Percentiles rank a stretch among this genome's conserved stretches.
Conservation (phyloP, 1,140 invertebrate species). For the Conopomorpha cramerella region DNA sequence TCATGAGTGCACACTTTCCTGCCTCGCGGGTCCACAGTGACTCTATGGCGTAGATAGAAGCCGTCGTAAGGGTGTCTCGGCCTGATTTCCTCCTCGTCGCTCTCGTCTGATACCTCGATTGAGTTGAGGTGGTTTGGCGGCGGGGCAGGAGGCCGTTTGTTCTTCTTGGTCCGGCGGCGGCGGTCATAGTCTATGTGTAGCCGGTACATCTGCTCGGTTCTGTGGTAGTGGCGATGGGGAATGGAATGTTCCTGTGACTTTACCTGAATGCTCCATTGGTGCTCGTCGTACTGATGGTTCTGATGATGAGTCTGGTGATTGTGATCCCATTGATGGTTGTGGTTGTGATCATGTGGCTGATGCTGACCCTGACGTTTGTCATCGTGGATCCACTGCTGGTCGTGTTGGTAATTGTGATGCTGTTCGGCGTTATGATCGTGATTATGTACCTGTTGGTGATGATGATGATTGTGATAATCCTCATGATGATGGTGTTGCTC, state of each 20-base stretch:
- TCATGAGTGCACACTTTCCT: constrained; percentile 48
- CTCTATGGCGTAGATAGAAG: constrained; percentile 47
- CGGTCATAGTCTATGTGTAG: constrained; percentile 21
- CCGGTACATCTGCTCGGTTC: constrained; percentile 4
- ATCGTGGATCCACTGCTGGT: constrained; percentile 4
- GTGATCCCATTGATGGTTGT: neutral
- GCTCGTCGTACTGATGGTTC: constrained; percentile 3
- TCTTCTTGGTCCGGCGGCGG: constrained; percentile 3
- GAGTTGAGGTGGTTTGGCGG: no score
- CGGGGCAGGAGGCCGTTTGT: constrained; percentile 4
- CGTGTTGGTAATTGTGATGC: constrained; percentile 6
- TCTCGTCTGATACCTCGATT: constrained; percentile 1
- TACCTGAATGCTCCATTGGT: constrained; percentile 4
- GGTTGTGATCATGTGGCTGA: neutral
- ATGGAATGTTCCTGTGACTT: constrained; percentile 1
- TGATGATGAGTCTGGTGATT: constrained; percentile 5
- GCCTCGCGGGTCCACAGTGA: constrained; percentile 37
- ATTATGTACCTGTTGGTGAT: constrained; percentile 7
- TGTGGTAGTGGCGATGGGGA: constrained; percentile 4
- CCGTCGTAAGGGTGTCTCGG: constrained; percentile 55
- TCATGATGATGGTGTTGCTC: neutral
- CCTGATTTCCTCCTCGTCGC: constrained; percentile 29
- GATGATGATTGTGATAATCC: neutral
- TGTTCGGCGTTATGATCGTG: constrained; percentile 6
- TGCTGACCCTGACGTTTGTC: constrained; percentile 3